These are phyloP conservation scores for Sciurus carolinensis DNA, from an alignment of 2,797 vertebrate genomes.

Conservation along the genomic window DNA sequence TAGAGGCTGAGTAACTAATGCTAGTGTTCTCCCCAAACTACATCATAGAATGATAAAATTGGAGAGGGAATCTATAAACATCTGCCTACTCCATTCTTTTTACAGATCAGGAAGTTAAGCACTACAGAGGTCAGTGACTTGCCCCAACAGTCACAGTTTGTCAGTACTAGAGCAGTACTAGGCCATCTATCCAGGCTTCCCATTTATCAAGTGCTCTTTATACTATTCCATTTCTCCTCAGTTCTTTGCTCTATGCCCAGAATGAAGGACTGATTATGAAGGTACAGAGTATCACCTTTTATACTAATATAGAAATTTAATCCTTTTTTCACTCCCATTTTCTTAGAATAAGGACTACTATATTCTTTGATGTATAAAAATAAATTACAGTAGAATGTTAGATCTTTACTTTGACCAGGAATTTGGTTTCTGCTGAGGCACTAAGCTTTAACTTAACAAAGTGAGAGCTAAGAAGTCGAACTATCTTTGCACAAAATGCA, in stretches of 20 bases:
- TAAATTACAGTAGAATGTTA: background rate
- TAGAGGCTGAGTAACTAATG: background rate
- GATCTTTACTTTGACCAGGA: background rate
- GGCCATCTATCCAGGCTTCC: background rate
- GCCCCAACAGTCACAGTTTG: background rate
- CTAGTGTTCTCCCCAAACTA: background rate
- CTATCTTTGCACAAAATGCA: background rate
- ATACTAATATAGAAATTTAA: too few relatives aligned
- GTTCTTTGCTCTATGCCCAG: background rate
- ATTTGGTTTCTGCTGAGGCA: background rate
- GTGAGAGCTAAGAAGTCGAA: background rate
- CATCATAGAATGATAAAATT: background rate
- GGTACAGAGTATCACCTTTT: background rate
- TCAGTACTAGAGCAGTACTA: background rate
- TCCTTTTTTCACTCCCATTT: background rate
- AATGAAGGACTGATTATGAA: background rate
- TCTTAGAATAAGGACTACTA: conserved; percentile 17
- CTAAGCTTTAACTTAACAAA: conserved; percentile 40
- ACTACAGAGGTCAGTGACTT: background rate
- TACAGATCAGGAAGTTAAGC: background rate
- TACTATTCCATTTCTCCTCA: background rate
- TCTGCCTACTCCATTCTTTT: background rate
- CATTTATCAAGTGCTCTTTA: background rate
- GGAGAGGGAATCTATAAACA: background rate
- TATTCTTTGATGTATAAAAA: background rate